Conservation (phyloP, 2,888 invertebrate genomes). For the Leucophora obtusa region DNA sequence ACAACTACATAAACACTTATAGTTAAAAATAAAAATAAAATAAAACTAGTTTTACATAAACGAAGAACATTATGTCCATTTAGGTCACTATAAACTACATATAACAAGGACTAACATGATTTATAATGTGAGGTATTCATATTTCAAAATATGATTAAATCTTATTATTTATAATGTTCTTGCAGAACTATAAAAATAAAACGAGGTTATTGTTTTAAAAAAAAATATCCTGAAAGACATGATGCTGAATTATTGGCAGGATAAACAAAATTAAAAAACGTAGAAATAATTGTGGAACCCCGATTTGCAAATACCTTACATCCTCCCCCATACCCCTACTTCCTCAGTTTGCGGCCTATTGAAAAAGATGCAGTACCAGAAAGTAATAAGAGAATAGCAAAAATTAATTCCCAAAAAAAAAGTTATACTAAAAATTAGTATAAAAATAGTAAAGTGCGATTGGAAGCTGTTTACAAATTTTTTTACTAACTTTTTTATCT, state of each 20-base stretch:
- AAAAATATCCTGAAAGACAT: neutral
- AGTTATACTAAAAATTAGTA: no score
- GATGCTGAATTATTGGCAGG: neutral
- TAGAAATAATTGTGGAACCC: no score
- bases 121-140: conserved; percentile 43
- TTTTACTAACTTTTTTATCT: no score
- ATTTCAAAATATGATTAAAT: conserved; percentile 45
- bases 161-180: conserved; percentile 18
- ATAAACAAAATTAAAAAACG: neutral
- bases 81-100: conserved; percentile 30
- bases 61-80: conserved; percentile 12
- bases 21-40: neutral
- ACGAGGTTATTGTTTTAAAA: neutral
- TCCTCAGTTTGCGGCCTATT: no score
- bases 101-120: conserved; percentile 31
- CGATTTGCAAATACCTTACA: no score
- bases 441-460: no score
- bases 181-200: neutral
- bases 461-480: no score
- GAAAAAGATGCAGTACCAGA: no score
- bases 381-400: no score
- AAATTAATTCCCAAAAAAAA: no score
- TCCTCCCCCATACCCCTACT: no score
- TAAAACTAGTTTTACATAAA: conserved; percentile 7
- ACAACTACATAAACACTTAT: conserved; percentile 11